Evolutionary conservation across 2,797 vertebrate genomes (phyloP), one percentile per base, ranked within the genome.

Genomic region (Chromis chromis): DNA sequence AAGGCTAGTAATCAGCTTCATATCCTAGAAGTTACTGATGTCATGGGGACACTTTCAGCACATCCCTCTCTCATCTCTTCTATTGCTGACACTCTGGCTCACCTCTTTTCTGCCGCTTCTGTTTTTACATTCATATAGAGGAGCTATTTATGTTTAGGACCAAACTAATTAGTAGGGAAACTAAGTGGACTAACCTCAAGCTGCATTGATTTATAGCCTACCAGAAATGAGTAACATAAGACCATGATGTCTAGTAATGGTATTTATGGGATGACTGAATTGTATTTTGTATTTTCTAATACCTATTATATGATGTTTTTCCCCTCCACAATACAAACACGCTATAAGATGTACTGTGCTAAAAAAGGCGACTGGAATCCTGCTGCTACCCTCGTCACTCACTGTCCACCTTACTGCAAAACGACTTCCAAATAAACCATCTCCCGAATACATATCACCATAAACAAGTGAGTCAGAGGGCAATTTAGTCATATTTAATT

Each of bases 251-350:
- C 16, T 17, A n/a, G 17, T 46, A 19, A 46, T 9, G 6, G 6
- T n/a, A 46, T 44, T 44, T 17, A 44, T 19, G 42, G 16, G 17
- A 44, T 44, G 17, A n/a, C 19, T 19, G 6, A 19, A 19, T n/a
- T 46, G 14, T 16, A 46, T 46, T 46, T 19, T 12, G 1, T 11
- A 36, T 36, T 11, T 36, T 36, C 2, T 11, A 36, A 11, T 36
- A 22, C 6, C 49, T 54, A 31, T 2, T 8, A 31, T 8, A 8
- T 9, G 31, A 57, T 21, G 36, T n/a, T 61, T 22, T 6, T 46
- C 13, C 49, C 55, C 58, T 24, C 16, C 52, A 58, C 10, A 52
- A 16, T 57, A 49, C 36, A 77, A 68, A 72, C 16, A 50, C 24
- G 33, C 14, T 46, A 19, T 21, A 42, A 55, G 52, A 60, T 17